Evolutionary conservation across 1,140 invertebrate species (phyloP), one percentile per base, ranked within the genome.

Genomic region (Calephelis nemesis): DNA sequence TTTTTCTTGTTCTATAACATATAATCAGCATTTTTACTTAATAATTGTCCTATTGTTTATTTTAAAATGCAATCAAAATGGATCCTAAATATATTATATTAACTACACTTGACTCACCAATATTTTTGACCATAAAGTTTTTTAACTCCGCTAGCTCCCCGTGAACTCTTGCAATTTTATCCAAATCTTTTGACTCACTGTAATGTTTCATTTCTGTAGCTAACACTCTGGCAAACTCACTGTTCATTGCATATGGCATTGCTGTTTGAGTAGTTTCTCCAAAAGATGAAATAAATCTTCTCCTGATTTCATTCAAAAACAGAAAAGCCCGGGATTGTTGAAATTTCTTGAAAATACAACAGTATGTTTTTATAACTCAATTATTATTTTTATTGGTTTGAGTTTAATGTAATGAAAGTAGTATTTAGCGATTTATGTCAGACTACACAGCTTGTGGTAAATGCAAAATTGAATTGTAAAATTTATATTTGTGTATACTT

Each of bases 91-190:
- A n/a, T n/a, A 45, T 4, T 7, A 7, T 9, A 45, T 7, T 45
- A 7, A 45, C 42, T 45, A 45, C 5, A 63, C 62, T 48, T 42
- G 63, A 85, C 92, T 93, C 91, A 97, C 96, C 97, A 82, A 99
- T 98, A 93, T 98, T 98, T 93, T 97, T 96, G 11, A 98, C 97
- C 96, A 98, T 97, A 70, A 99, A 98, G 79, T 97, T 96, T 91
- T 98, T 98, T 4, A 99, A 85, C 92, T 99, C 98, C 92, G 98
- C 97, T n/a, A 98, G 92, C 87, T 98, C 96, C 8, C 96, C 96
- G 89, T 98, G 96, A 5, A 98, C 97, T 91, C 95, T 94, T 0
- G 96, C 95, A 79, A 98, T 94, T 11, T 94, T 95, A 83, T 99
- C 97, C 68, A 97, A 93, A 83, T 97, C 96, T 75, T 93, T 93